Evolutionary conservation across 2,888 invertebrate genomes (phyloP).

Genomic region (Leistus spinibarbis): DNA sequence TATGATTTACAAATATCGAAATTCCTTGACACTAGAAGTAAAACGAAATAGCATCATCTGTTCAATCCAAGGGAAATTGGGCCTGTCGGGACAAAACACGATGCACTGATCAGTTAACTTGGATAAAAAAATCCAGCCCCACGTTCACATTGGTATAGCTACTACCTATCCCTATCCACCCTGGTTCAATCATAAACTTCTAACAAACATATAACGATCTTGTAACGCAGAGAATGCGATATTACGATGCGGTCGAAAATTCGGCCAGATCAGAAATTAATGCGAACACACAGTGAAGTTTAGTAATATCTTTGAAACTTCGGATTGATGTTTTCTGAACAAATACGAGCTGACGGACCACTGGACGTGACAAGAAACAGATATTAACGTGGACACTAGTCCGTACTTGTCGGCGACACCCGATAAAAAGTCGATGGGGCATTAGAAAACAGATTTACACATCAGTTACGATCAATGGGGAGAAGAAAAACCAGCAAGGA

Average conservation of each 20-base stretch:
- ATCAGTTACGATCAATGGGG: neutral
- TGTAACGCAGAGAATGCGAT: neutral
- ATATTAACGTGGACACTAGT: conserved; percentile 31
- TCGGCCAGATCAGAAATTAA: conserved; percentile 25
- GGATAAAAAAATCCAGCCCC: neutral
- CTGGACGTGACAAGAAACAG: conserved; percentile 37
- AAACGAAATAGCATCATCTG: too few relatives aligned
- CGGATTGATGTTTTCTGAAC: conserved; percentile 36
- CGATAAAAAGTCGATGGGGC: conserved; percentile 20
- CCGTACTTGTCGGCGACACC: conserved; percentile 10
- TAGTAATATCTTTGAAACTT: conserved; percentile 35
- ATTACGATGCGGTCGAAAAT: conserved; percentile 1
- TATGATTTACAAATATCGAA: too few relatives aligned
- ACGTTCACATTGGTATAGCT: neutral
- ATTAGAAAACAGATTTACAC: conserved; percentile 2
- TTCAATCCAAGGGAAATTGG: too few relatives aligned
- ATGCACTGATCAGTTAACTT: neutral
- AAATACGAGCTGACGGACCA: conserved; percentile 35
- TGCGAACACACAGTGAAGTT: conserved; percentile 26
- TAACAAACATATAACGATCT: neutral
- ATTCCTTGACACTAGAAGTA: too few relatives aligned
- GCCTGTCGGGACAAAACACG: too few relatives aligned
- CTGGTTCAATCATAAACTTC: neutral
- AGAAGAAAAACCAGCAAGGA: neutral
- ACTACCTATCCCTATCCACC: neutral